phyloP scores from a whole-genome alignment of 2,113 vertebrate genomes.

The Clarias macrocephalus region DNA sequence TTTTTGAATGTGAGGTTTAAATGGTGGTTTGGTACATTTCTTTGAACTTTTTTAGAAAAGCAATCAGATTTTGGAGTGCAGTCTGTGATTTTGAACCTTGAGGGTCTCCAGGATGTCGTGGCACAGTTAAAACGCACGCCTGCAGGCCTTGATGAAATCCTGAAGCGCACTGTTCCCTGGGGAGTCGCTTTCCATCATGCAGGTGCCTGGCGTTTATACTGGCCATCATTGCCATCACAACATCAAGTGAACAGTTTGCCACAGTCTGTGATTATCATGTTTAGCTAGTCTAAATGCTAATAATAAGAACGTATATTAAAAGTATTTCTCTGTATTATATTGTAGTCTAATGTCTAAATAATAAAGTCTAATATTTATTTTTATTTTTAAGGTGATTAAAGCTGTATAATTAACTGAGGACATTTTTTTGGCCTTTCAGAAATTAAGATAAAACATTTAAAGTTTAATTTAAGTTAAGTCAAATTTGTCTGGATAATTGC shows the following conservation, averaged over 20 bases:
- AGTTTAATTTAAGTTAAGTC: neutral
- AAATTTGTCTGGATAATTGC: neutral
- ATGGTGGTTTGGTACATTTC: neutral
- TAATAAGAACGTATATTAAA: neutral
- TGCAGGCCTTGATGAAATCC: slow-evolving; percentile 84
- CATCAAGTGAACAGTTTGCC: neutral
- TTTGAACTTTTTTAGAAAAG: slow-evolving; percentile 51
- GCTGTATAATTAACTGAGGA: neutral
- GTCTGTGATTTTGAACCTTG: slow-evolving; percentile 75
- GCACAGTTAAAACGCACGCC: slow-evolving; percentile 84
- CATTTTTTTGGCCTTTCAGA: neutral
- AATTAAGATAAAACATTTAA: neutral
- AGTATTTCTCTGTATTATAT: too few species aligned
- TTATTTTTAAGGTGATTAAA: neutral
- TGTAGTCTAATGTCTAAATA: too few species aligned
- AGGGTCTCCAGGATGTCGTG: slow-evolving; percentile 79
- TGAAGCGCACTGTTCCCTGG: slow-evolving; percentile 86
- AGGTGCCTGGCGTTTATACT: slow-evolving; percentile 72
- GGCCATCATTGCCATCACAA: neutral
- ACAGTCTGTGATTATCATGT: neutral
- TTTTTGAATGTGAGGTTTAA: neutral
- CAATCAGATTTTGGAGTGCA: slow-evolving; percentile 48
- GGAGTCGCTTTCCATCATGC: slow-evolving; percentile 97
- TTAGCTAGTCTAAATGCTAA: neutral
- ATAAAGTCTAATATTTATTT: neutral